A percentile compares a stretch with the other conserved stretches of the same genome.
These are phyloP conservation scores for Lycaon pictus DNA, from an alignment of 2,113 vertebrate species.

Conservation along the genomic window DNA sequence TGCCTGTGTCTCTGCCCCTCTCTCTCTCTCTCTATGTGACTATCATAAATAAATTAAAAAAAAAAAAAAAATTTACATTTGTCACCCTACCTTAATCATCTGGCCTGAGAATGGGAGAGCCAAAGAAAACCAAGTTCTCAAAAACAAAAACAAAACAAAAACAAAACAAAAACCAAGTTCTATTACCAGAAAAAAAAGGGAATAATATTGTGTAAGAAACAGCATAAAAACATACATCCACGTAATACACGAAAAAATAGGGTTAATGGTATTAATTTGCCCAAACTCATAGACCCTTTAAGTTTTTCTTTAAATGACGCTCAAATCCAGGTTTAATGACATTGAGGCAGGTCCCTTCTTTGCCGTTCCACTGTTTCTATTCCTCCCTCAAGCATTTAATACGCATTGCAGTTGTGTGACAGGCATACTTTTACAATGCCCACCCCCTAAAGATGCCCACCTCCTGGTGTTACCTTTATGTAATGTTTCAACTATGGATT, in stretches of 20 bases:
- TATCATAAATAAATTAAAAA: no score
- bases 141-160: no score
- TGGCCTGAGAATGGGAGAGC: background rate
- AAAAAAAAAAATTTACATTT: no score
- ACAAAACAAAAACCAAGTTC: background rate
- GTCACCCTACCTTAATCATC: background rate
- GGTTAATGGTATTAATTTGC: background rate
- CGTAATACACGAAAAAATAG: background rate
- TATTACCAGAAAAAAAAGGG: background rate
- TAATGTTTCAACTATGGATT: background rate
- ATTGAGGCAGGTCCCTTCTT: background rate
- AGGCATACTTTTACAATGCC: background rate
- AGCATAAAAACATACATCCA: background rate
- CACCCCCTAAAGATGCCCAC: rapidly evolving
- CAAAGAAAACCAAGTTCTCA: background rate
- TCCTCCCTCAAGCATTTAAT: background rate
- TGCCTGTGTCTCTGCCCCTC: no score
- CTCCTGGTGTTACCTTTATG: background rate
- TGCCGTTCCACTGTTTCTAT: background rate
- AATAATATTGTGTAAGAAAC: background rate
- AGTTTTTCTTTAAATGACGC: background rate
- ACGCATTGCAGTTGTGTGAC: background rate
- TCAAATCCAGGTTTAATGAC: background rate
- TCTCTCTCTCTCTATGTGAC: no score
- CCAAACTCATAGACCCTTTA: background rate